Conservation (phyloP, 2,113 vertebrate genomes). For the Boulengerochromis microlepis region DNA sequence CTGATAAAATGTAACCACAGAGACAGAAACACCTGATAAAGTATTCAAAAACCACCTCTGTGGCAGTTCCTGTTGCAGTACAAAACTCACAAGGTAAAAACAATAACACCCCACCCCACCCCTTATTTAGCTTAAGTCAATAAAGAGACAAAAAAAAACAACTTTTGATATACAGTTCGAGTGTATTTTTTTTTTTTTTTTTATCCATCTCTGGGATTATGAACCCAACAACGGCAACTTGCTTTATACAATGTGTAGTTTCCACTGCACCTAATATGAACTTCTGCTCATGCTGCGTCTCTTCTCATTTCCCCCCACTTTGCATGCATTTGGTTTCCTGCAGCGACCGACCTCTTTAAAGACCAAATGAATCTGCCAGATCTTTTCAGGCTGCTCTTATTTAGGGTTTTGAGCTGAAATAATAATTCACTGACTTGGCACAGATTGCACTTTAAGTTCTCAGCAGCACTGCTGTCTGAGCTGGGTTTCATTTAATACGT, state of each 20-base stretch:
- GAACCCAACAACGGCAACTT: background rate
- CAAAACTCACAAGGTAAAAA: background rate
- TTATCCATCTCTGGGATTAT: background rate
- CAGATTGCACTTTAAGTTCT: background rate
- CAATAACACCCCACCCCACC: background rate
- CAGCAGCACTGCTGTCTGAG: background rate
- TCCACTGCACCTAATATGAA: background rate
- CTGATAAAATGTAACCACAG: background rate
- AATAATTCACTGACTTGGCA: conserved; percentile 27
- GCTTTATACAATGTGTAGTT: background rate
- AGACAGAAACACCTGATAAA: background rate
- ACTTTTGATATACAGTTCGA: background rate
- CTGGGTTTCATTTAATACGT: background rate
- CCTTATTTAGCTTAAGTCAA: background rate
- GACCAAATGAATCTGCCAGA: conserved; percentile 6
- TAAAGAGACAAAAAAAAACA: background rate
- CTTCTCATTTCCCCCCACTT: background rate
- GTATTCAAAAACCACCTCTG: background rate
- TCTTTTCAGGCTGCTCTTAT: conserved; percentile 32
- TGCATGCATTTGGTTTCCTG: conserved; percentile 22
- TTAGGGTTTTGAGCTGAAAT: background rate
- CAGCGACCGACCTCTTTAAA: conserved; percentile 2
- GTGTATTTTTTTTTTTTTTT: too few relatives aligned
- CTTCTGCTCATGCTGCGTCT: background rate
- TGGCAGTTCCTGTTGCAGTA: background rate